These are phyloP conservation scores for Anas capensis DNA, from an alignment of 2,797 vertebrate species.

Conservation along the genomic window DNA sequence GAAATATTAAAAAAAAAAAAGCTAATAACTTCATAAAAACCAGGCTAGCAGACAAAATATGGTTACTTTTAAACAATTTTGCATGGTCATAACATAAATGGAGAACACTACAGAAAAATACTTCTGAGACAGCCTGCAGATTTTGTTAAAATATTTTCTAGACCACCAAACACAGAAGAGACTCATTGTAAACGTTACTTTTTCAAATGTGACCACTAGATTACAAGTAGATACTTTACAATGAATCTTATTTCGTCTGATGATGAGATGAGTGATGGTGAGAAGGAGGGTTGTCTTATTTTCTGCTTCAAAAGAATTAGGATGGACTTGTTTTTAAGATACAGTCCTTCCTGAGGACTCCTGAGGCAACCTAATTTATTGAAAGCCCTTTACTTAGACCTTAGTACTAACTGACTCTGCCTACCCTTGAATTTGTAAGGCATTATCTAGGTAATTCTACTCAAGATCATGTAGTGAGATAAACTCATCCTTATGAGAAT, in stretches of 20 bases:
- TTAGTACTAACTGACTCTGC: background rate
- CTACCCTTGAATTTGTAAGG: background rate
- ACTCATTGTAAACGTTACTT: background rate
- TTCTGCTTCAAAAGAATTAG: background rate
- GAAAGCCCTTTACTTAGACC: background rate
- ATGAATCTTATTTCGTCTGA: background rate
- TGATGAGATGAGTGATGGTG: background rate
- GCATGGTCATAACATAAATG: background rate
- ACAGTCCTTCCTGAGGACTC: background rate
- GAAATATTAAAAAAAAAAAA: background rate
- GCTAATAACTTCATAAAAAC: background rate
- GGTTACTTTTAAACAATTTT: background rate
- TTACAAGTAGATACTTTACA: background rate
- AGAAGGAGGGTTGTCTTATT: background rate
- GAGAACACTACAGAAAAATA: background rate
- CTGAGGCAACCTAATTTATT: background rate
- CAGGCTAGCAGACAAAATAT: background rate
- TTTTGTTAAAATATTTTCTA: background rate
- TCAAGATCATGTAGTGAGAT: rapidly evolving
- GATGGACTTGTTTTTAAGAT: background rate
- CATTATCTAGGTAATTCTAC: background rate
- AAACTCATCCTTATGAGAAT: background rate
- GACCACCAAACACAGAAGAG: background rate
- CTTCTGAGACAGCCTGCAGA: background rate
- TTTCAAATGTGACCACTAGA: background rate